Evolutionary conservation across 2,888 invertebrate genomes (phyloP).

Genomic region (Brachyopa scutellaris): DNA sequence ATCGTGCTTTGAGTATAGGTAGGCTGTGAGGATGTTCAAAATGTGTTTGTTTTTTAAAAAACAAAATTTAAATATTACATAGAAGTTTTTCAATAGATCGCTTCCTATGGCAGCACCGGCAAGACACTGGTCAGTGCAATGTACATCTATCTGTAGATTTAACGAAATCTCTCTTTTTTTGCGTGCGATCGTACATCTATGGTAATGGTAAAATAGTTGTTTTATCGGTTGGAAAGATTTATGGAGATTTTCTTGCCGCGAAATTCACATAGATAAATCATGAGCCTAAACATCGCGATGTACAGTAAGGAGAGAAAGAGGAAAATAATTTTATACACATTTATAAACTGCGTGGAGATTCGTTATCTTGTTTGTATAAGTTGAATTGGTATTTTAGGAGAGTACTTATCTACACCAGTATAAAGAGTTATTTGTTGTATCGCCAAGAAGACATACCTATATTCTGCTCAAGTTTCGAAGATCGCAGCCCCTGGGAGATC

Average conservation of each 20-base stretch:
- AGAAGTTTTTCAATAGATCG: neutral
- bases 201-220: slow-evolving; percentile 48
- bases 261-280: slow-evolving; percentile 54
- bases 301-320: neutral
- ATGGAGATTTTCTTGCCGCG: slow-evolving; percentile 53
- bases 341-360: slow-evolving; percentile 25
- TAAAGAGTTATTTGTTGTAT: too few species aligned
- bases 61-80: slow-evolving; percentile 63
- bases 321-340: slow-evolving; percentile 23
- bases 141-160: slow-evolving; percentile 15
- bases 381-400: neutral
- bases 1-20: slow-evolving; percentile 42
- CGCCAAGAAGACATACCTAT: too few species aligned
- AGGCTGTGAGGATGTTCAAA: slow-evolving; percentile 40
- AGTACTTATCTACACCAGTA: too few species aligned
- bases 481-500: too few species aligned
- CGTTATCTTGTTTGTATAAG: slow-evolving; percentile 18
- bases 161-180: slow-evolving; percentile 38
- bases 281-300: slow-evolving; percentile 9
- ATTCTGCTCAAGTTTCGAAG: too few species aligned
- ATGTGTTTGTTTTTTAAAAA: neutral
- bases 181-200: slow-evolving; percentile 59
- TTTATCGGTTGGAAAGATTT: slow-evolving; percentile 56
- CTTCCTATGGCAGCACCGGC: neutral
- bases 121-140: slow-evolving; percentile 32